A percentile compares a stretch with the other conserved stretches of the same genome.
phyloP scores from a whole-genome alignment of 2,888 invertebrate species.

The Micropterix aruncella region DNA sequence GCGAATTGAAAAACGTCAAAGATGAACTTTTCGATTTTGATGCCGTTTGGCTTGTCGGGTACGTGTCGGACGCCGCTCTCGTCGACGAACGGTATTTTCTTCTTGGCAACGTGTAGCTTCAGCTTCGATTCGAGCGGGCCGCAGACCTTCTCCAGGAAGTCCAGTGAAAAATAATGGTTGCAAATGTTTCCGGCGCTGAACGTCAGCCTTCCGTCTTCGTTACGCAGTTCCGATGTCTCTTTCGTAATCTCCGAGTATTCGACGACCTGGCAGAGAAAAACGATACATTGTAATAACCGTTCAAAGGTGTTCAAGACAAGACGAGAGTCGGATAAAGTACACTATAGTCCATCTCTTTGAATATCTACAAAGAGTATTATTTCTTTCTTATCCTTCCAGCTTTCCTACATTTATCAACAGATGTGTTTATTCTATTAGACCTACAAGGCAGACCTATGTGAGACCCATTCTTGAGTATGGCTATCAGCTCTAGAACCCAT shows the following conservation, averaged over 20 bases:
- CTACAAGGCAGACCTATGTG: too few species aligned
- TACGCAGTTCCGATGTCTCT: slow-evolving; percentile 68
- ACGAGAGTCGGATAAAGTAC: too few species aligned
- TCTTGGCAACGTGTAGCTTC: slow-evolving; percentile 89
- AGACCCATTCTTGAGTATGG: too few species aligned
- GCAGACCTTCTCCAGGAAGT: slow-evolving; percentile 68
- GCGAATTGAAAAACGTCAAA: slow-evolving; percentile 97
- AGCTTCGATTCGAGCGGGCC: slow-evolving; percentile 57
- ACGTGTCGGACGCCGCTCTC: slow-evolving; percentile 51
- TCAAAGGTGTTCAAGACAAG: too few species aligned
- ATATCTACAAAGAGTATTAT: too few species aligned
- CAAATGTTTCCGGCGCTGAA: slow-evolving; percentile 97
- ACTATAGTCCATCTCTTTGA: too few species aligned
- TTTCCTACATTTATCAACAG: too few species aligned
- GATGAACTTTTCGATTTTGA: slow-evolving; percentile 98
- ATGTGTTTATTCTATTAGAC: too few species aligned
- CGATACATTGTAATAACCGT: too few species aligned
- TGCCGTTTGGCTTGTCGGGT: slow-evolving; percentile 82
- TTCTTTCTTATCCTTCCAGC: too few species aligned
- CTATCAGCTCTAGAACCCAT: too few species aligned
- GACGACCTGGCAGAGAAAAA: too few species aligned
- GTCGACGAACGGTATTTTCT: slow-evolving; percentile 86
- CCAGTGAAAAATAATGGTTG: slow-evolving; percentile 89
- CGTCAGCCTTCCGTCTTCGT: slow-evolving; percentile 64
- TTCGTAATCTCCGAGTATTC: slow-evolving; percentile 95